Conservation (phyloP, 1,140 invertebrate genomes). For the Ceratitis capitata region DNA sequence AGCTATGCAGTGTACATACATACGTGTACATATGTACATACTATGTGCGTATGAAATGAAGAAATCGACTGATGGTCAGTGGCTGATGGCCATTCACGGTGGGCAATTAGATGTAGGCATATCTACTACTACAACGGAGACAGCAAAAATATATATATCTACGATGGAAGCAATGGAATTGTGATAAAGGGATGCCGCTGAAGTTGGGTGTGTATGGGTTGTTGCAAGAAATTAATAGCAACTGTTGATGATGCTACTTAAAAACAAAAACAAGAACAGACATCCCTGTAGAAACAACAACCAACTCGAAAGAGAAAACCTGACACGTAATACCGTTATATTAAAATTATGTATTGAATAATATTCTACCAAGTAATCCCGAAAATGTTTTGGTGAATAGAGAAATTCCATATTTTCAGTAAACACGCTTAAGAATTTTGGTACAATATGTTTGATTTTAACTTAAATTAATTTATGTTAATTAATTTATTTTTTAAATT, state of each 20-base stretch:
- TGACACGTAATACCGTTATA: slow-evolving; percentile 5
- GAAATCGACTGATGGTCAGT: slow-evolving; percentile 1
- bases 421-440: no score
- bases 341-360: background rate
- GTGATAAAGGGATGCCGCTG: background rate
- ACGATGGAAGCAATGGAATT: background rate
- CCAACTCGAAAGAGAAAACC: background rate
- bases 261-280: slow-evolving; percentile 5
- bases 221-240: slow-evolving; percentile 22
- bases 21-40: no score
- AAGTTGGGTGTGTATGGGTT: background rate
- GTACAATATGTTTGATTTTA: no score
- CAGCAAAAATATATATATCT: background rate
- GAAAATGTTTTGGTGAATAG: no score
- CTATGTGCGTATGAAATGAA: background rate
- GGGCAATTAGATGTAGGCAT: slow-evolving; percentile 20
- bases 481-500: no score
- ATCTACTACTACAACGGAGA: background rate
- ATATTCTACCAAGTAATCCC: no score
- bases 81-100: background rate
- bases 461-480: no score
- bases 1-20: background rate
- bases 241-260: slow-evolving; percentile 19
- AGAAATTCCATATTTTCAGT: no score
- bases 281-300: no score